Evolutionary conservation across 2,888 invertebrate genomes (phyloP).

Genomic region (Laspeyria flexula): DNA sequence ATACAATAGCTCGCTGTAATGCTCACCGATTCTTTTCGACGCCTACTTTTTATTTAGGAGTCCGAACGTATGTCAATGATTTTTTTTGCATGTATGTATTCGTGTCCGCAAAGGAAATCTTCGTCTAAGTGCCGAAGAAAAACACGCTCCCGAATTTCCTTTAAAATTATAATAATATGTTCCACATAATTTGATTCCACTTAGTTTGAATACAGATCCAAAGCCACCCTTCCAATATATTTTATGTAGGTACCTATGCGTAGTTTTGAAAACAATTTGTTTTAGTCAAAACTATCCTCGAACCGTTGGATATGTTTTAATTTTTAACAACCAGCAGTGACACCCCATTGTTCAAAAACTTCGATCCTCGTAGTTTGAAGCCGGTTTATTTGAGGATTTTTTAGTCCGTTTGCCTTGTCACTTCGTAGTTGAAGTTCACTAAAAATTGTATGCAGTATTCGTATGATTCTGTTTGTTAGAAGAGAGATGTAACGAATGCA

Average conservation of each 20-base stretch:
- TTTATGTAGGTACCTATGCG: too few species aligned
- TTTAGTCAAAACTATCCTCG: constrained; percentile 7
- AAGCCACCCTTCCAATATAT: not conserved
- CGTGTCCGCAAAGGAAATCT: too few species aligned
- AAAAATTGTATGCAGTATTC: not conserved
- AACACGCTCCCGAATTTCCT: not conserved
- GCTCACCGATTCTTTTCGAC: too few species aligned
- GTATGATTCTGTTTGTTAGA: not conserved
- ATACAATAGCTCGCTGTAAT: too few species aligned
- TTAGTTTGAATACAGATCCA: not conserved
- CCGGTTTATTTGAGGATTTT: constrained; percentile 15
- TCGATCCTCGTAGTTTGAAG: constrained; percentile 19
- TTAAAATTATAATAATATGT: not conserved
- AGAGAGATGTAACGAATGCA: not conserved
- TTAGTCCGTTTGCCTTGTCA: constrained; percentile 11
- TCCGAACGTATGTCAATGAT: too few species aligned
- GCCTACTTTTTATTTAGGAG: too few species aligned
- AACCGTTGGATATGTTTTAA: constrained; percentile 14
- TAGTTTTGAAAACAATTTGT: constrained; percentile 1
- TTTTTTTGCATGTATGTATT: too few species aligned
- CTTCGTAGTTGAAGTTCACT: constrained; percentile 10
- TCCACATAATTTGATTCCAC: not conserved
- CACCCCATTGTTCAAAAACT: constrained; percentile 26
- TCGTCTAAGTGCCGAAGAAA: too few species aligned
- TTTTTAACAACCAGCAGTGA: constrained; percentile 30